Base-by-base conservation (phyloP, 1,140 invertebrate species). In the Brachionus asplanchnoidis region DNA sequence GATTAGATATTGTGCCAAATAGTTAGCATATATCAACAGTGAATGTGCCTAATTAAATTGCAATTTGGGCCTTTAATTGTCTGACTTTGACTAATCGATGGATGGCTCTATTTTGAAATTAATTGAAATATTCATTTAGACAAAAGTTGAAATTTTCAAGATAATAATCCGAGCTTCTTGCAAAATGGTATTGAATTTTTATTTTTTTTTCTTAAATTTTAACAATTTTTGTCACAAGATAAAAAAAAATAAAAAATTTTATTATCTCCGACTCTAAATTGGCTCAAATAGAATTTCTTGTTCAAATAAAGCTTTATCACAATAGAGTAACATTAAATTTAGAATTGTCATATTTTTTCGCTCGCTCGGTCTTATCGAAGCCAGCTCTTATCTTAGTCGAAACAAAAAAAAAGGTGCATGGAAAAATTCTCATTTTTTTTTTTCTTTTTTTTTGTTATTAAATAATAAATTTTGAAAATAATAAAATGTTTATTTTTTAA, bases 401-500 rank as follows among this genome's bases (percentile, higher is more conserved):
- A 68, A 28, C 12, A 28, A 32, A 32, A 68, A 68, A 68, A 68
- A 32, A 32, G 66, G 26, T 68, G 66, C n/a, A 68, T 68, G 66
- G 12, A 68, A 68, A 28, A 32, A 32, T 68, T 68, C 66, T 68
- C 66, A 68, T 68, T 68, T 65, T 65, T 23, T 20, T 68, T n/a
- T 8, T 32, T 50, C 5, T 4, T 56, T 53, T 53, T 23, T n/a
- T n/a, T 56, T 23, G 17, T 68, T 68, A 32, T 68, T 32, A 66
- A 66, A 66, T 66, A 66, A 66, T 66, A 66, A 66, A 66, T 32
- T 68, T 26, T 14, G 11, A 68, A 68, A 28, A 68, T 32, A 75
- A 75, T 75, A 75, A 75, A 75, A 75, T 75, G 32, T 75, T 75
- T 75, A 75, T 42, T 75, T 75, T 70, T 75, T 75, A 75, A 75